These are phyloP conservation scores for Euzetes globulus DNA, from an alignment of 2,888 invertebrate genomes.

Conservation along the genomic window DNA sequence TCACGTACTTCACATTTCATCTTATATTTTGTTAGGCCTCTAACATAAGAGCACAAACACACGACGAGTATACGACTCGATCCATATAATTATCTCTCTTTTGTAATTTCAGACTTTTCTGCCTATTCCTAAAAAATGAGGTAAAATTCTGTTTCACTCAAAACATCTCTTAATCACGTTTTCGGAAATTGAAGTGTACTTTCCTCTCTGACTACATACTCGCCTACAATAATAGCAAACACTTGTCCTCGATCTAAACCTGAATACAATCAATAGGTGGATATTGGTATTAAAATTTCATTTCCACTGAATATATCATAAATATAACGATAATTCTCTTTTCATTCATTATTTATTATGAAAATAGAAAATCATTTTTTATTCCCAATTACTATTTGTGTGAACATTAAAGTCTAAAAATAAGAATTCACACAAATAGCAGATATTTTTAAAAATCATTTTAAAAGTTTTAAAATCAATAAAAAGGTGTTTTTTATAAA, in stretches of 20 bases:
- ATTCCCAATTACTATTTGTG: neutral
- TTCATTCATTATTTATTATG: neutral
- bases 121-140: neutral
- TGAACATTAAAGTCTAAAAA: neutral
- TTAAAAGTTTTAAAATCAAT: neutral
- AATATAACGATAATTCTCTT: neutral
- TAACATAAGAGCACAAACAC: neutral
- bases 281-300: conserved; percentile 2
- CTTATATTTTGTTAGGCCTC: conserved; percentile 14
- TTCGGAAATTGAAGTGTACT: conserved; percentile 28
- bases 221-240: conserved; percentile 15
- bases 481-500: too few relatives aligned
- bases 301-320: neutral
- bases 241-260: conserved; percentile 2
- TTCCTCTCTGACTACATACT: neutral
- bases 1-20: conserved; percentile 22
- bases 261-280: neutral
- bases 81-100: conserved; percentile 18
- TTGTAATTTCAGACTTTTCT: conserved; percentile 15
- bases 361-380: neutral
- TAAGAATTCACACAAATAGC: neutral
- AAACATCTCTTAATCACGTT: conserved; percentile 28
- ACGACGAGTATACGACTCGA: neutral
- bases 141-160: neutral
- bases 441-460: neutral